Percentiles rank a stretch among this genome's conserved stretches.
phyloP scores from a whole-genome alignment of 2,797 vertebrate genomes.

The Argyrosomus regius region DNA sequence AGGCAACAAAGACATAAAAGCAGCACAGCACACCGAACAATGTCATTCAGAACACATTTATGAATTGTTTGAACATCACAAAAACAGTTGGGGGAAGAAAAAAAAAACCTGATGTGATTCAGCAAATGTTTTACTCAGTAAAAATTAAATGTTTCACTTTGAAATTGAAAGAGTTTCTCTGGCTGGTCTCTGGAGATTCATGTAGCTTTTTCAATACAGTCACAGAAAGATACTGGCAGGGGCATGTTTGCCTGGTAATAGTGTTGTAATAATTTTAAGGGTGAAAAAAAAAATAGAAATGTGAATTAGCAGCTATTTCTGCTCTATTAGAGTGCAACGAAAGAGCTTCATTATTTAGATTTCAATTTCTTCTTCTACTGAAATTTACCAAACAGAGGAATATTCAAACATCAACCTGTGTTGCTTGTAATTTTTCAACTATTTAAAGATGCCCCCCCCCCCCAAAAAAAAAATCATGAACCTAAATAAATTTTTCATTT shows the following conservation, averaged over 20 bases:
- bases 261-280: conserved; percentile 66
- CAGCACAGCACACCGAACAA: conserved; percentile 62
- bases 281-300: conserved; percentile 49
- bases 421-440: conserved; percentile 8
- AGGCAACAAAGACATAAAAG: conserved; percentile 77
- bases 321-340: conserved; percentile 37
- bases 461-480: not conserved
- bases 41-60: conserved; percentile 67
- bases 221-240: conserved; percentile 72
- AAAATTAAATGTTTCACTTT: conserved; percentile 77
- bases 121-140: conserved; percentile 73
- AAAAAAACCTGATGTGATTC: conserved; percentile 71
- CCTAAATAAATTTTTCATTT: not conserved
- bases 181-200: conserved; percentile 72
- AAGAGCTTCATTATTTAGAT: conserved; percentile 45
- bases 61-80: conserved; percentile 57
- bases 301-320: conserved; percentile 73
- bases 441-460: conserved; percentile 10
- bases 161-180: conserved; percentile 76
- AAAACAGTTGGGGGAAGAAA: not conserved
- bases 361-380: conserved; percentile 36
- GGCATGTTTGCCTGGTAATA: conserved; percentile 74
- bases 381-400: conserved; percentile 26
- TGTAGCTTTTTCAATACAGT: conserved; percentile 68
- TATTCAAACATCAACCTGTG: conserved; percentile 16